These are phyloP conservation scores for Lutraria rhynchaena DNA, from an alignment of 1,140 invertebrate species.

Conservation along the genomic window DNA sequence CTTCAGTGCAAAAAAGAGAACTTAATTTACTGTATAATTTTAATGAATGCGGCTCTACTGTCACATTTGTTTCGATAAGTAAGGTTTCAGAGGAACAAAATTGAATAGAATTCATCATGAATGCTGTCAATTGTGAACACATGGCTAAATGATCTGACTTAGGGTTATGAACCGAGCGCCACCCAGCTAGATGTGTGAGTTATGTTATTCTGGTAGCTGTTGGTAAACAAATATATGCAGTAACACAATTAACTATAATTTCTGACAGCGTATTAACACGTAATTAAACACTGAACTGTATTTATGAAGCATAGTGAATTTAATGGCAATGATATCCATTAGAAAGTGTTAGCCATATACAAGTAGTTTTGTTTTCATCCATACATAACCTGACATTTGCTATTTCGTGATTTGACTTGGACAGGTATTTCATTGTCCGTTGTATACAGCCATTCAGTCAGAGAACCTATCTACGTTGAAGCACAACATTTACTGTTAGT, in stretches of 20 bases:
- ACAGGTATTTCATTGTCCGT: slow-evolving; percentile 30
- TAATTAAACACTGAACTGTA: neutral
- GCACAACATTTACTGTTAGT: slow-evolving; percentile 28
- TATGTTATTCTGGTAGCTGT: neutral
- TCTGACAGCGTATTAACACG: slow-evolving; percentile 54
- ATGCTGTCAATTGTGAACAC: slow-evolving; percentile 51
- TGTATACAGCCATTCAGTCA: neutral
- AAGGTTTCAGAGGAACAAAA: slow-evolving; percentile 21
- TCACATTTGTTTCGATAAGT: slow-evolving; percentile 28
- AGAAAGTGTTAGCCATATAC: slow-evolving; percentile 48
- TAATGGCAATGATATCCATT: slow-evolving; percentile 19
- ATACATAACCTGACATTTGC: no score
- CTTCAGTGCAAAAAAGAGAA: slow-evolving; percentile 40
- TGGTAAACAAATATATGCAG: slow-evolving; percentile 14
- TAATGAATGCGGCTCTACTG: slow-evolving; percentile 21
- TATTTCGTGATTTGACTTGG: slow-evolving; percentile 9
- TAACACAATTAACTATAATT: slow-evolving; percentile 34
- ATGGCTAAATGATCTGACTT: slow-evolving; percentile 58
- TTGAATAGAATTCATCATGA: slow-evolving; percentile 40
- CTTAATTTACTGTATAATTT: slow-evolving; percentile 3
- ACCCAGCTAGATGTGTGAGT: slow-evolving; percentile 28
- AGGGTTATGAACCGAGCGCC: slow-evolving; percentile 48
- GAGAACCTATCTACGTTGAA: slow-evolving; percentile 14
- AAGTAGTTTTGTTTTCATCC: slow-evolving; percentile 24
- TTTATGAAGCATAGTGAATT: neutral